phyloP scores from a whole-genome alignment of 2,888 invertebrate species.

The Eristalinus sepulchralis region DNA sequence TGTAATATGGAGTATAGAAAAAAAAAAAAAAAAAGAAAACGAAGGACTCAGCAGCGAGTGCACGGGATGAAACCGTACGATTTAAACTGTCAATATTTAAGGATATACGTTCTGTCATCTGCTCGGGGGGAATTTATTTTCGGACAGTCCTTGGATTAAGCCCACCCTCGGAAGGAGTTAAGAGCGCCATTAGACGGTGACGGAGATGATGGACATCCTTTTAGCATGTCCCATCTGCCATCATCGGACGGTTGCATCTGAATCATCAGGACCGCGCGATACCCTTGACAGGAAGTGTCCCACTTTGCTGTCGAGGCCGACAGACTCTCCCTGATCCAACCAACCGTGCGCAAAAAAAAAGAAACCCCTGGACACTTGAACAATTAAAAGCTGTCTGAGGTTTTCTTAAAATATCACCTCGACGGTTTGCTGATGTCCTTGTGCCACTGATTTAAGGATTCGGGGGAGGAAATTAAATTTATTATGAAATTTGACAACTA shows the following conservation, averaged over 20 bases:
- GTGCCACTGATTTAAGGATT: background rate
- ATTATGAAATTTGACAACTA: background rate
- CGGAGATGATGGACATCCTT: background rate
- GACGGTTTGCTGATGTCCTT: background rate
- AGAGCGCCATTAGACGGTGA: background rate
- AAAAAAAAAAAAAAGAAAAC: background rate
- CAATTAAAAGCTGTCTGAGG: background rate
- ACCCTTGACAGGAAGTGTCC: background rate
- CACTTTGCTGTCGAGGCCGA: background rate
- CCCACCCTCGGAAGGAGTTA: background rate
- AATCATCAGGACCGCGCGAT: background rate
- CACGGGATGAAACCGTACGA: slow-evolving; percentile 10
- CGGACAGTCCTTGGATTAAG: background rate
- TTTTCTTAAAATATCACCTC: background rate
- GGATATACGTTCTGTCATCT: slow-evolving; percentile 1
- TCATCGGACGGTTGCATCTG: no score
- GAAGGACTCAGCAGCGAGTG: background rate
- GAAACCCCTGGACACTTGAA: background rate
- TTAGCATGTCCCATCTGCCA: background rate
- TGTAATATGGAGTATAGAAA: background rate
- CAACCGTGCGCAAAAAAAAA: no score
- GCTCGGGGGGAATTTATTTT: background rate
- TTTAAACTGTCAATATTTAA: slow-evolving; percentile 23
- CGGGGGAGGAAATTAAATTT: slow-evolving; percentile 15
- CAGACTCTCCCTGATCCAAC: no score